Evolutionary conservation across 2,888 invertebrate species (phyloP), one percentile per base, ranked within the genome.

Genomic region (Camponotus fellah): DNA sequence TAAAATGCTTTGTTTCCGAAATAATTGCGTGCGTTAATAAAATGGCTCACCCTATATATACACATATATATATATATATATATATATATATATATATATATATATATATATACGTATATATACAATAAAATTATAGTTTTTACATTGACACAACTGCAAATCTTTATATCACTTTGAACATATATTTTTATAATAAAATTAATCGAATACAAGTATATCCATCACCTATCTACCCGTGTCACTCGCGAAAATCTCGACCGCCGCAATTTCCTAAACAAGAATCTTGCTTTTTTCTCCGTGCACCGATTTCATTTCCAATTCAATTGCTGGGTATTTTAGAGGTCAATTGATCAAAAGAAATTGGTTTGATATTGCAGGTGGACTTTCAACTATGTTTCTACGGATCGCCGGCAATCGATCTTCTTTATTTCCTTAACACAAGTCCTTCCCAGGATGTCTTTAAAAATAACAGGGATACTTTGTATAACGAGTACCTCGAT

Each of bases 231-330:
- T 34, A 56, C 32, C 65, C 53, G 62, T 79, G 72, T 81, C 65
- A 62, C 60, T 17, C 34, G 37, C 34, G 43, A 53, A 81, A 60
- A 82, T 76, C 86, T 85, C 84, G 82, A 87, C 87, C 87, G 80
- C 81, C 86, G 89, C 90, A 87, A 91, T 89, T 91, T 92, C 91
- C 91, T 90, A 90, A 91, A 92, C 91, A 91, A 90, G 87, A 91
- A 76, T 88, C 80, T 81, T 83, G 76, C 81, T 86, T 83, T 83
- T 88, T 88, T 86, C 77, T 74, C 79, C 80, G 21, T 37, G 49
- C 72, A 84, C 85, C 69, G 80, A 89, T 92, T 90, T 90, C 88
- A 91, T 92, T 92, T 91, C 80, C 91, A 91, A 92, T 92, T 92
- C 92, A 91, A 91, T 91, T 90, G 85, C 46, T 21, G 12, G 4